Conservation (phyloP, 2,888 invertebrate genomes). For the Eutolmus rufibarbis region DNA sequence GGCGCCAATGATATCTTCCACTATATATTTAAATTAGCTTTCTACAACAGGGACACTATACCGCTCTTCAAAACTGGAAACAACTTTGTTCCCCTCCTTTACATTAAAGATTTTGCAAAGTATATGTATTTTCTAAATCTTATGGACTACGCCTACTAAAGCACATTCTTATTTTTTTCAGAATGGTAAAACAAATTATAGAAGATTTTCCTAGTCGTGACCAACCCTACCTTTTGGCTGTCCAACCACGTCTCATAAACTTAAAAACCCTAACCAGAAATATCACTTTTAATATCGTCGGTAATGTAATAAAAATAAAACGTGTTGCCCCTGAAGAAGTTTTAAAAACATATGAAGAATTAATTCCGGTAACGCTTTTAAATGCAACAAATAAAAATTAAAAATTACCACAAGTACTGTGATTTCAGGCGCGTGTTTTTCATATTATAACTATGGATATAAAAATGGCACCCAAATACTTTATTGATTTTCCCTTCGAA, state of each 20-base stretch:
- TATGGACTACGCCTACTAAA: not conserved
- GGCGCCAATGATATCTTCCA: constrained; percentile 69
- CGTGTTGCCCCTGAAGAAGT: constrained; percentile 68
- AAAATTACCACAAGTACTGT: not conserved
- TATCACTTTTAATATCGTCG: constrained; percentile 54
- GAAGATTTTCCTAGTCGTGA: constrained; percentile 65
- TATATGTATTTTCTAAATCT: constrained; percentile 47
- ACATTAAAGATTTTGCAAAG: constrained; percentile 70
- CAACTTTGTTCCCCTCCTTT: constrained; percentile 70
- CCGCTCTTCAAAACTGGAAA: constrained; percentile 68
- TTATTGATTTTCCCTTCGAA: constrained; percentile 66
- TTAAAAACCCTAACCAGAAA: constrained; percentile 67
- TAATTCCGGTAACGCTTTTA: constrained; percentile 58
- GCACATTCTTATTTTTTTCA: constrained; percentile 52
- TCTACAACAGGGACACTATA: constrained; percentile 69
- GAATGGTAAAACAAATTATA: constrained; percentile 64
- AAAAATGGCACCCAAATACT: constrained; percentile 68
- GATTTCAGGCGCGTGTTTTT: constrained; percentile 65
- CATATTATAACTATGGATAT: constrained; percentile 68
- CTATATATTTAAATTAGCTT: constrained; percentile 72
- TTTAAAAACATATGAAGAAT: constrained; percentile 65
- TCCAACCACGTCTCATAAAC: constrained; percentile 68
- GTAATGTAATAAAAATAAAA: constrained; percentile 58
- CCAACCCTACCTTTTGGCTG: constrained; percentile 70
- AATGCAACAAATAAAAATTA: not conserved